Evolutionary conservation across 2,888 invertebrate genomes (phyloP).

Genomic region (Cyclophora albipunctata): DNA sequence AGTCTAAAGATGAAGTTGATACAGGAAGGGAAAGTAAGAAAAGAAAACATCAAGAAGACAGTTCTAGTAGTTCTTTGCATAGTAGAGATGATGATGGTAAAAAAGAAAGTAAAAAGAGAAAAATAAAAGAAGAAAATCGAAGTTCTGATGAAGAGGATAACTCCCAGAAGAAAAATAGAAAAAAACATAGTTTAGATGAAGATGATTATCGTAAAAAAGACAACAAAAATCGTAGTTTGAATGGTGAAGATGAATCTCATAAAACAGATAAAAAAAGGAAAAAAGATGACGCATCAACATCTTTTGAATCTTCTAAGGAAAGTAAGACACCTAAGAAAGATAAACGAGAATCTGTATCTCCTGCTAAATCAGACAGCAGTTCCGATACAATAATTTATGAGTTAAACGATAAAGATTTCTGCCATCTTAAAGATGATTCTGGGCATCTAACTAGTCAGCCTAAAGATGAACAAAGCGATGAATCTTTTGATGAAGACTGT

Average conservation of each 20-base stretch:
- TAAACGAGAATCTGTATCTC: neutral
- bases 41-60: constrained; percentile 15
- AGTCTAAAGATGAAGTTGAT: neutral
- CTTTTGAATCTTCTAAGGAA: too few species aligned
- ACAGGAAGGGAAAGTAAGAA: neutral
- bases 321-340: too few species aligned
- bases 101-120: neutral
- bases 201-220: constrained; percentile 8
- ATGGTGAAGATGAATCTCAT: constrained; percentile 1
- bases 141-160: neutral
- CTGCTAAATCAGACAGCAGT: neutral
- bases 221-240: constrained; percentile 10
- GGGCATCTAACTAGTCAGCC: too few species aligned
- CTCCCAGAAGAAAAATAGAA: neutral
- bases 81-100: neutral
- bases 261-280: constrained; percentile 1
- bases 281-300: neutral
- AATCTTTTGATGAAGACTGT: neutral
- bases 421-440: too few species aligned
- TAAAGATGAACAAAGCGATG: neutral
- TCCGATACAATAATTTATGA: neutral
- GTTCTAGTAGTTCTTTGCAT: constrained; percentile 11
- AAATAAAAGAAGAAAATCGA: neutral
- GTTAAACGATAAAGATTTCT: too few species aligned
- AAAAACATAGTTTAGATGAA: constrained; percentile 3